These are phyloP conservation scores for Lydus trimaculatus DNA, from an alignment of 2,888 invertebrate species.

Conservation along the genomic window DNA sequence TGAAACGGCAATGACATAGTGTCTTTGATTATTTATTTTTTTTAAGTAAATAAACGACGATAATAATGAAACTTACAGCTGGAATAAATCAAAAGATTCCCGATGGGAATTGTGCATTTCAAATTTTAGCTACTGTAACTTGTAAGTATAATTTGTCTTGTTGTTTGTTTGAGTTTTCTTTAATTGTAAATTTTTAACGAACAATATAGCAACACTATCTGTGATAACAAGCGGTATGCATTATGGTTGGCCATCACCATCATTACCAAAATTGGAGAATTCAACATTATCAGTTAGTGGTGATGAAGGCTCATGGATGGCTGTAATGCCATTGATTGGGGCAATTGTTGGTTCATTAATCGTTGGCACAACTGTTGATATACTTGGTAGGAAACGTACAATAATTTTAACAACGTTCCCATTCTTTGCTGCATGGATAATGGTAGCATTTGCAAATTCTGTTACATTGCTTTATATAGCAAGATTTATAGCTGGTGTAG, in stretches of 20 bases:
- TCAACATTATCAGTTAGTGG: constrained; percentile 53
- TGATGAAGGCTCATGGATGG: constrained; percentile 69
- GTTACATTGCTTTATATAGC: constrained; percentile 61
- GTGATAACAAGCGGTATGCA: constrained; percentile 56
- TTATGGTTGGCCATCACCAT: constrained; percentile 70
- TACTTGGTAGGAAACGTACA: constrained; percentile 73
- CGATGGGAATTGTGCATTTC: constrained; percentile 26
- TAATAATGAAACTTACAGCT: constrained; percentile 23
- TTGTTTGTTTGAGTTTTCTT: neutral
- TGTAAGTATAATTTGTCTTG: constrained; percentile 28
- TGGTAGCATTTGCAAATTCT: constrained; percentile 67
- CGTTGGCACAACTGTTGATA: constrained; percentile 70
- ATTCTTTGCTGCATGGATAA: constrained; percentile 69
- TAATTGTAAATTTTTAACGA: constrained; percentile 32
- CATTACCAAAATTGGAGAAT: constrained; percentile 48
- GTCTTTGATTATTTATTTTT: neutral
- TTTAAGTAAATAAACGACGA: neutral
- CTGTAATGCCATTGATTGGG: constrained; percentile 71
- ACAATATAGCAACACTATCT: constrained; percentile 52
- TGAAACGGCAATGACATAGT: neutral
- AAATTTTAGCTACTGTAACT: constrained; percentile 36
- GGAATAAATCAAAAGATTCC: constrained; percentile 22
- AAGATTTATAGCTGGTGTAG: constrained; percentile 65
- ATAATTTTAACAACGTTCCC: constrained; percentile 68
- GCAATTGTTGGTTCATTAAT: constrained; percentile 69